Evolutionary conservation across 2,113 vertebrate species (phyloP).

Genomic region (Sigmodon hispidus): DNA sequence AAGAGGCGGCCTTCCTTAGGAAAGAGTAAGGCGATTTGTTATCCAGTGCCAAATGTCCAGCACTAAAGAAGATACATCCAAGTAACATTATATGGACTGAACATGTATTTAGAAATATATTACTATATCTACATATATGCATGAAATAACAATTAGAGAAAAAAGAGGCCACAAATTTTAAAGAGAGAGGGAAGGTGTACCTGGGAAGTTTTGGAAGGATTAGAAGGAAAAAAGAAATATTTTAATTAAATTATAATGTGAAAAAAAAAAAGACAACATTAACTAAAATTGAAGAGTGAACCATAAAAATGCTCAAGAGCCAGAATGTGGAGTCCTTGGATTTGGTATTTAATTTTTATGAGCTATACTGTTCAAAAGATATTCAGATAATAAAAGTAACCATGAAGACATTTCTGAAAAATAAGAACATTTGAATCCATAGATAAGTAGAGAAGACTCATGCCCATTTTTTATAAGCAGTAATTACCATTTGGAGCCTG

Average conservation of each 20-base stretch:
- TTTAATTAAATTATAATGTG: no score
- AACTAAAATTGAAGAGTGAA: neutral
- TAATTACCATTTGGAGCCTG: neutral
- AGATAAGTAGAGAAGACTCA: neutral
- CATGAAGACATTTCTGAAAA: neutral
- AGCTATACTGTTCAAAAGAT: neutral
- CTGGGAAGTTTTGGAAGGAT: no score
- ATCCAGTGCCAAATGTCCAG: no score
- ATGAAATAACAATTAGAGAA: no score
- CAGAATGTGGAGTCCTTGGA: fast-evolving
- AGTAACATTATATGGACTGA: no score
- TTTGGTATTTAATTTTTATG: neutral
- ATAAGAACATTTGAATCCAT: neutral
- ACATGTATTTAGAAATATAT: neutral
- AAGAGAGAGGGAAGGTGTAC: no score
- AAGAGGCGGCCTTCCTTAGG: neutral
- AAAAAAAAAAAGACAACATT: no score
- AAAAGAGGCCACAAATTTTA: no score
- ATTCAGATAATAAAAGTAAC: neutral
- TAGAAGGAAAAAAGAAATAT: no score
- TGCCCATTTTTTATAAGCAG: fast-evolving
- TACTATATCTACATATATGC: no score
- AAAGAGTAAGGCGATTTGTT: no score
- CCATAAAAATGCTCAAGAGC: neutral
- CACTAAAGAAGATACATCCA: no score